phyloP scores from a whole-genome alignment of 1,140 invertebrate species.

The Oreohelix idahoensis region DNA sequence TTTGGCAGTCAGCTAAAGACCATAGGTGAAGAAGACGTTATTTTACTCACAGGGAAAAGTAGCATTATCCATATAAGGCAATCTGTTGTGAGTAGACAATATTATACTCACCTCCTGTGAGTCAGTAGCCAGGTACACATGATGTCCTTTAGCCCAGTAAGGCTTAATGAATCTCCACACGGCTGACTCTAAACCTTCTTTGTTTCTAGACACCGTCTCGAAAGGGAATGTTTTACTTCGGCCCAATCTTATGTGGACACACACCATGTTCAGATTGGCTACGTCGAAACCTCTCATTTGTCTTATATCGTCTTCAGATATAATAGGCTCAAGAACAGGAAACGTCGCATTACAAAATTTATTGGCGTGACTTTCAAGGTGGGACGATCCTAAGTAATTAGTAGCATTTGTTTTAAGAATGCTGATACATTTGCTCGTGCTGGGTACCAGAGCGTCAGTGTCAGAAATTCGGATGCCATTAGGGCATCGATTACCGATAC shows the following conservation, averaged over 20 bases:
- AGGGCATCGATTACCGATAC: background rate
- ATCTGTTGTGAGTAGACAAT: no score
- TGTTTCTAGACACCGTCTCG: constrained; percentile 26
- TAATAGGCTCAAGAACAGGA: background rate
- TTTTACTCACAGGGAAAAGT: no score
- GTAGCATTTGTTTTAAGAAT: background rate
- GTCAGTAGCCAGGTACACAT: constrained; percentile 50
- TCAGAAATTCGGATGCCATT: no score
- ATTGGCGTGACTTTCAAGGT: background rate
- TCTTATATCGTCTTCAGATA: background rate
- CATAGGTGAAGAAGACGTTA: no score
- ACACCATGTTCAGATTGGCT: constrained; percentile 38
- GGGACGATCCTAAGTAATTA: background rate
- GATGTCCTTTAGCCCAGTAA: background rate
- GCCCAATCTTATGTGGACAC: constrained; percentile 51
- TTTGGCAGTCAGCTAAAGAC: no score
- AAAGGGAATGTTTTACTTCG: constrained; percentile 43
- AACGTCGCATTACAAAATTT: background rate
- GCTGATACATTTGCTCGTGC: background rate
- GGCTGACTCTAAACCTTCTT: background rate
- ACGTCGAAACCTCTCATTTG: background rate
- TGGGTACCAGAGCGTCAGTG: background rate
- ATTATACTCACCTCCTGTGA: constrained; percentile 30
- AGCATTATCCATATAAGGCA: no score
- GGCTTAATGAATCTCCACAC: constrained; percentile 47